These are phyloP conservation scores for Drosophila borealis DNA, from an alignment of 2,888 invertebrate genomes.

Conservation along the genomic window DNA sequence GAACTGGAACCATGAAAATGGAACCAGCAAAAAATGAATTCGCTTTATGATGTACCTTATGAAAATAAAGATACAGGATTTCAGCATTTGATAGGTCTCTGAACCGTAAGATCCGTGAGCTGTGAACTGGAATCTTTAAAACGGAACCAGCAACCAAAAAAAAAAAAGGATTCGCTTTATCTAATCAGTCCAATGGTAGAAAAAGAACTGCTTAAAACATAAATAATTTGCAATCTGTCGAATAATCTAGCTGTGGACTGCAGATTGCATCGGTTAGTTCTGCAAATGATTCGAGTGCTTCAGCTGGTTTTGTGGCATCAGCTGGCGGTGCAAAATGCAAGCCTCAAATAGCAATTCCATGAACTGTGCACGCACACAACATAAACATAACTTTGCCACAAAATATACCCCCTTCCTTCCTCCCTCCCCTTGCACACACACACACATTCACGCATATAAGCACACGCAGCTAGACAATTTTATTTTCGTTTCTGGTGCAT, in stretches of 20 bases:
- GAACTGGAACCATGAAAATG: neutral
- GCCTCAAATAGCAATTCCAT: slow-evolving; percentile 69
- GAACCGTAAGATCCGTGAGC: no score
- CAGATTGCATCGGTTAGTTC: slow-evolving; percentile 18
- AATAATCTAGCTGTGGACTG: slow-evolving; percentile 24
- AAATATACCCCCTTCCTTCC: slow-evolving; percentile 1
- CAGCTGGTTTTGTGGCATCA: slow-evolving; percentile 46
- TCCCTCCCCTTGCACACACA: slow-evolving; percentile 12
- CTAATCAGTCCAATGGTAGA: neutral
- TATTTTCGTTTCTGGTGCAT: slow-evolving; percentile 44
- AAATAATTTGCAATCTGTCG: slow-evolving; percentile 6
- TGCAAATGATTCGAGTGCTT: slow-evolving; percentile 10
- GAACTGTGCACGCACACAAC: slow-evolving; percentile 64
- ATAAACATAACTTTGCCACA: slow-evolving; percentile 55
- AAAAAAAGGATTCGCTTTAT: neutral
- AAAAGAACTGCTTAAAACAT: neutral
- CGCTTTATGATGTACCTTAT: neutral
- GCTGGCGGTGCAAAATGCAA: slow-evolving; percentile 47
- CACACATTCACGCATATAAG: neutral
- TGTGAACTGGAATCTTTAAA: neutral
- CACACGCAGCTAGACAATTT: slow-evolving; percentile 20
- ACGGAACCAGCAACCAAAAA: no score
- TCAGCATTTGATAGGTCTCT: no score
- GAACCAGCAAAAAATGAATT: neutral
- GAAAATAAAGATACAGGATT: no score